Evolutionary conservation across 2,113 vertebrate genomes (phyloP).

Genomic region (Megaleporinus macrocephalus): DNA sequence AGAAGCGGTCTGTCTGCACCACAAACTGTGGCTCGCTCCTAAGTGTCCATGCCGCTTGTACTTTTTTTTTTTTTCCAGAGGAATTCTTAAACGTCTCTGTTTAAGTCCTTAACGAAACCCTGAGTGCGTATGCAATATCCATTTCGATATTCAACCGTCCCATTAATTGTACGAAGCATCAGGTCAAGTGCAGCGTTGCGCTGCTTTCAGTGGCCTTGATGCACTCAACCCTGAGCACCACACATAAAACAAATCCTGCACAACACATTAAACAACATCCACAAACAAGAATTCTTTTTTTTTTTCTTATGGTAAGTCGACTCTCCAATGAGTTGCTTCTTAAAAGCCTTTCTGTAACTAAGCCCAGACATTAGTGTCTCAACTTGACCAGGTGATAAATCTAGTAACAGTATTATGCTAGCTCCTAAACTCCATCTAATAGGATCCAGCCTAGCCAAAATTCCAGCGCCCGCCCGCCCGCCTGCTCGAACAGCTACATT

Average conservation of each 20-base stretch:
- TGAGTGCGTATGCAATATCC: slow-evolving; percentile 25
- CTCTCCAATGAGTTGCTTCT: slow-evolving; percentile 13
- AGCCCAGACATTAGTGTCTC: slow-evolving; percentile 21
- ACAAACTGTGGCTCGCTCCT: slow-evolving; percentile 25
- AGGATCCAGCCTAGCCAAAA: slow-evolving; percentile 66
- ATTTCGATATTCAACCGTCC: not conserved
- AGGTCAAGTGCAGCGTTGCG: not conserved
- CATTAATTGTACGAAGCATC: slow-evolving; percentile 19
- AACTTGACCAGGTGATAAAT: slow-evolving; percentile 75
- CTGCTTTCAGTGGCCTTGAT: not conserved
- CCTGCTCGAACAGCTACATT: slow-evolving; percentile 72
- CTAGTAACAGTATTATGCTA: slow-evolving; percentile 67
- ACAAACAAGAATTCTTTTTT: slow-evolving; percentile 1
- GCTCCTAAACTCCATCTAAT: slow-evolving; percentile 73
- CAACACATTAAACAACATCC: slow-evolving; percentile 5
- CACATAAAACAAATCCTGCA: slow-evolving; percentile 29
- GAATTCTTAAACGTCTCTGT: slow-evolving; percentile 29
- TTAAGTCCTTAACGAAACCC: slow-evolving; percentile 36
- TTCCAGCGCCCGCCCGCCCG: not conserved
- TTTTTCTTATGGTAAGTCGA: not conserved
- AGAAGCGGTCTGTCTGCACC: slow-evolving; percentile 49
- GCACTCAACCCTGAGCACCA: not conserved
- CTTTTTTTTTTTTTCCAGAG: slow-evolving; percentile 26
- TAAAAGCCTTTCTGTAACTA: slow-evolving; percentile 52
- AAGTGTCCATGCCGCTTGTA: slow-evolving; percentile 13